Conservation (phyloP, 1,140 invertebrate genomes). For the Teleopsis dalmanni region DNA sequence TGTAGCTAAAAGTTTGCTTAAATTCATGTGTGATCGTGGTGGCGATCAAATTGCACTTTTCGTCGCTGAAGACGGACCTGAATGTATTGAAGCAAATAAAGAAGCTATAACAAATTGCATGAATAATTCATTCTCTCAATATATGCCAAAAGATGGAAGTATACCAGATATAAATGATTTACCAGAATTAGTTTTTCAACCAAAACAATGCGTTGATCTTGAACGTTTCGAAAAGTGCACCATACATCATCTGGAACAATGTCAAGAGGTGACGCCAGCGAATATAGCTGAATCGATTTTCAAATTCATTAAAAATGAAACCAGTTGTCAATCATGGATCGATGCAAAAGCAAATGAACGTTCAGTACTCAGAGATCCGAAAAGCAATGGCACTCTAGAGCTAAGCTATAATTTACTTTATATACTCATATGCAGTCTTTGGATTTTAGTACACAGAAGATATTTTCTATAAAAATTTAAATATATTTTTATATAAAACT, state of each 20-base stretch:
- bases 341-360: background rate
- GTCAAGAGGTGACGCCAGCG: slow-evolving; percentile 63
- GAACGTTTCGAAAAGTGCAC: slow-evolving; percentile 55
- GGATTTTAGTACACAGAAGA: no score
- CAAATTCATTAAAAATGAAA: slow-evolving; percentile 60
- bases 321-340: slow-evolving; percentile 51
- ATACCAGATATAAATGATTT: slow-evolving; percentile 27
- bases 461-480: no score
- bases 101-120: slow-evolving; percentile 55
- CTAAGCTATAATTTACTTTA: background rate
- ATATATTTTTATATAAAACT: no score
- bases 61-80: slow-evolving; percentile 66
- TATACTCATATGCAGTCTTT: background rate
- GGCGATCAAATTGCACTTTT: slow-evolving; percentile 75
- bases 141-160: slow-evolving; percentile 6
- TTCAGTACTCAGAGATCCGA: background rate
- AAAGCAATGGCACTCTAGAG: no score
- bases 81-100: slow-evolving; percentile 58
- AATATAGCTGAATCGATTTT: slow-evolving; percentile 72
- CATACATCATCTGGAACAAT: slow-evolving; percentile 57
- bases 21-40: slow-evolving; percentile 68
- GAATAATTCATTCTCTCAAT: slow-evolving; percentile 51
- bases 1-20: slow-evolving; percentile 56
- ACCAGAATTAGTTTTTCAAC: slow-evolving; percentile 25
- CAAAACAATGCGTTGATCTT: slow-evolving; percentile 48